Evolutionary conservation across 2,888 invertebrate species (phyloP), one percentile per base, ranked within the genome.

Genomic region (Antitype chi): DNA sequence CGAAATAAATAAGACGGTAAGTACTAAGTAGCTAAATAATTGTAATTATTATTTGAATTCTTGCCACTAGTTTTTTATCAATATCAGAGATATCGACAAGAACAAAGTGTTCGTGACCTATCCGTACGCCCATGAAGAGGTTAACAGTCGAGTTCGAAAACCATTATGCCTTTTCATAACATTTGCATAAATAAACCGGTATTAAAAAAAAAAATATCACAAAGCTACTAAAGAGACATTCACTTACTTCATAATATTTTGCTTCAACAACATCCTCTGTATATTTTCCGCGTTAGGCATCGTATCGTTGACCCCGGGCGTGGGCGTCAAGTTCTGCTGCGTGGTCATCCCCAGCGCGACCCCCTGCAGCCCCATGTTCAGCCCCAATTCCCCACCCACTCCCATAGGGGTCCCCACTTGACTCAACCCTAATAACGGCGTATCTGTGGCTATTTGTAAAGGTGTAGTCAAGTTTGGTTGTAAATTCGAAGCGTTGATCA

Each of bases 201-300:
- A 38, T 38, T 38, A 3, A 2, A 38, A 38, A 3, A 38, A 38
- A 38, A 38, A 38, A 38, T 5, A 38, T 38, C 38, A 38, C 38
- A 38, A 38, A 38, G 3, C 38, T 38, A 6, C 0, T 17, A 17
- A 2, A 52, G 17, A 0, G 5, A 32, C 15, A 43, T 13, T 5
- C 3, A 93, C 95, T 95, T 53, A 97, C 97, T 96, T 96, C 92
- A 96, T 96, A 82, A 97, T 96, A 88, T 96, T 97, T 89, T 97
- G 97, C 74, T 97, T 97, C 74, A 97, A 88, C 85, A 97, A 88
- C 96, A 97, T 97, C 90, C 96, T 91, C 88, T 97, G 96, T 62
- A 97, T 95, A 82, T 96, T 96, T 84, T 97, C 96, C 2, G 95
- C 93, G 79, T 95, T 96, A 28, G 95, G 93, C 89, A 93, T 63